Base-by-base conservation (phyloP, 2,888 invertebrate genomes). In the Drosophila nigritarsus region DNA sequence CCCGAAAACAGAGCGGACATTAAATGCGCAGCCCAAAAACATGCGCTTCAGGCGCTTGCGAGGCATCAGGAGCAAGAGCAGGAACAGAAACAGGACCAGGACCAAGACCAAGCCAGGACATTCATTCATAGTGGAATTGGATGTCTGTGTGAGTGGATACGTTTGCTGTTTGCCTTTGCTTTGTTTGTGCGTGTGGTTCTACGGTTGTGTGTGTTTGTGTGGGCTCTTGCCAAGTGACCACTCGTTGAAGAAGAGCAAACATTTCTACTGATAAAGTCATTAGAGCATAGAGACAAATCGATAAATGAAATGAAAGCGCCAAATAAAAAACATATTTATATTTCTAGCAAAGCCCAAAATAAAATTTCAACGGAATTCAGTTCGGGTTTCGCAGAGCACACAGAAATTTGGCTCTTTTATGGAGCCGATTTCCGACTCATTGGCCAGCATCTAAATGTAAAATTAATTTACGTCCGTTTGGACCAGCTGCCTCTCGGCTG, bases 21-120 rank as follows among this genome's bases (percentile, higher is more conserved):
- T 85, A 88, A 88, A 87, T 83, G 85, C 87, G 84, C 89, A 89
- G 64, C 72, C 76, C 66, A 74, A 75, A 74, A 73, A 74, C 75
- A 68, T 78, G 79, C 84, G 72, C 85, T 87, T 85, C 89, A 80
- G 82, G 83, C 86, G 34, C 29, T 62, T 62, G 63, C 82, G 62
- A 59, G 62, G 60, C 56, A 56, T 51, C 60, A 53, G 58, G 50
- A 36, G 45, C 32, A 42, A 48, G 29, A 42, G 48, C 53, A 58
- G 56, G 27, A 63, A 24, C 42, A 2, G n/a, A 32, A 20, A 15
- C 30, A 30, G 56, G 13, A 50, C n/a, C 51, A n/a, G 34, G 15
- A 50, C 20, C 40, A 24, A 24, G 32, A 34, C 38, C 9, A 20
- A 42, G 20, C 38, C 20, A 55, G 55, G 56, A 68, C 40, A 38